A percentile compares a stretch with the other conserved stretches of the same genome.
Conservation (phyloP, 2,888 invertebrate genomes). For the Meghimatium bilineatum region DNA sequence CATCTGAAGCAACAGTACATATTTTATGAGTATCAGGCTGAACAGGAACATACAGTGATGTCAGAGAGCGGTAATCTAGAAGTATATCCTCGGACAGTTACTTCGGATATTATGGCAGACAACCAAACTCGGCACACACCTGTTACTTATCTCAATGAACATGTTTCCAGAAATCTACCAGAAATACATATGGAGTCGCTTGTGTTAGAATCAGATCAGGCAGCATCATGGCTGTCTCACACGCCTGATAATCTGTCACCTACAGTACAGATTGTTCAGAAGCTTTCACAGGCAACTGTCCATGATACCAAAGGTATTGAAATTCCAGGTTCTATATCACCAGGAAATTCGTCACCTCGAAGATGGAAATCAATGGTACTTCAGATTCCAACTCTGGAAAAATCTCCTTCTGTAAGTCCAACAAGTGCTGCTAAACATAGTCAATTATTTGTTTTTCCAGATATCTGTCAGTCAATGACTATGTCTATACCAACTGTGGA, state of each 20-base stretch:
- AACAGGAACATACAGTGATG: neutral
- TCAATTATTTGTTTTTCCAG: conserved; percentile 46
- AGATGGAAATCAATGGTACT: conserved; percentile 32
- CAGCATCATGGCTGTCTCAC: conserved; percentile 44
- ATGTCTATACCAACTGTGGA: conserved; percentile 24
- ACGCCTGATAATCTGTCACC: conserved; percentile 48
- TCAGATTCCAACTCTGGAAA: conserved; percentile 40
- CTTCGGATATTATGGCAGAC: neutral
- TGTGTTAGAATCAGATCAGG: conserved; percentile 15
- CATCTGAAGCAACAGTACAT: neutral
- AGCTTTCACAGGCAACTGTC: conserved; percentile 38
- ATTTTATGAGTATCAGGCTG: neutral
- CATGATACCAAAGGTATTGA: conserved; percentile 32
- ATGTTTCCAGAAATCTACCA: conserved; percentile 14
- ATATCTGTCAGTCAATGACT: neutral
- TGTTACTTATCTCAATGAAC: neutral
- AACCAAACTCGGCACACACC: neutral
- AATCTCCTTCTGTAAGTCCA: conserved; percentile 42
- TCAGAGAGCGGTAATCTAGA: neutral
- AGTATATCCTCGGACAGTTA: neutral
- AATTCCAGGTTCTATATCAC: conserved; percentile 16
- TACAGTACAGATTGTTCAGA: conserved; percentile 47
- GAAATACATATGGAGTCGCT: conserved; percentile 44
- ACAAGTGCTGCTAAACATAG: conserved; percentile 28
- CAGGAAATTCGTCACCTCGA: conserved; percentile 36